Base-by-base conservation (phyloP, 2,888 invertebrate genomes). In the Philereme vetulata region DNA sequence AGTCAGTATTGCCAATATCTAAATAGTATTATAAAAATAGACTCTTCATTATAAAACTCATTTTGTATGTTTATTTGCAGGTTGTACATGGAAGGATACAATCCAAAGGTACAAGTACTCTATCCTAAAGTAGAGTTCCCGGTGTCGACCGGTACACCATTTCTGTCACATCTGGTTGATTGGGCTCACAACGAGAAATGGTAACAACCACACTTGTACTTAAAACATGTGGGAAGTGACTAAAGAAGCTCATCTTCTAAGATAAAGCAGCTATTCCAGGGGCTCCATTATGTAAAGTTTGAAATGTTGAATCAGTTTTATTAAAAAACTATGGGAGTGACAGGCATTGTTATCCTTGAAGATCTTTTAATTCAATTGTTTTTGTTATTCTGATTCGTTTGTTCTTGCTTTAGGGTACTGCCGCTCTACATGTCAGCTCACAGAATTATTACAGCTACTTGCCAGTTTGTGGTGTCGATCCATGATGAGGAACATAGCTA, bases 121-220 rank as follows among this genome's bases (percentile, higher is more conserved):
- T 97, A 97, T 80, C 96, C 96, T 0, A 82, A 91, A 52, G 88
- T 97, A 0, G 78, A 94, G 56, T 97, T 94, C 74, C 98, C 98
- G 0, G 98, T 98, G 0, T 95, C 97, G 0, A 93, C 95, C 9
- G 95, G 96, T 34, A 98, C 98, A 0, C 95, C 96, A 0, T 95
- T 95, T 91, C 92, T 98, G 47, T 95, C 96, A 0, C 95, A 97
- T 4, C 84, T 96, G 10, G 93, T 98, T 9, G 93, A 94, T 67
- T 98, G 98, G 97, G 96, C 96, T 65, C 98, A 98, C 72, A 84
- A 89, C 4, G 94, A 94, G 55, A 93, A 93, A 64, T 96, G 96
- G 95, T 89, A 75, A 69, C 21, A 70, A 7, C 32, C 34, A 51
- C 36, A 10, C 42, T 21, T 21, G 21, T 21, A 21, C 21, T 21